A percentile compares a stretch with the other conserved stretches of the same genome.
phyloP scores from a whole-genome alignment of 2,888 invertebrate genomes.

The Protodeltote pygarga region DNA sequence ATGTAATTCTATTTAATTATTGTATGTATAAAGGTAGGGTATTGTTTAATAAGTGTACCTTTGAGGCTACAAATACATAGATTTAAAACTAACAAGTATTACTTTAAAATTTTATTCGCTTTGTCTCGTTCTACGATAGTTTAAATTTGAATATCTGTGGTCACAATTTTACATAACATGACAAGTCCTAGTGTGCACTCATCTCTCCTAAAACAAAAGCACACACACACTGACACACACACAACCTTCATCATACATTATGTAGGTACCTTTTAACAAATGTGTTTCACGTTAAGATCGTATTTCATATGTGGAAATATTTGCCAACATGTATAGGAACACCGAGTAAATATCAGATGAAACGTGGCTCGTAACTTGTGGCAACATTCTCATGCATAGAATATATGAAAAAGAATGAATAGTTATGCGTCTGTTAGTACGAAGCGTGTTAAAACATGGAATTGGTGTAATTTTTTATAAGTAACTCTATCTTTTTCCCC shows the following conservation, averaged over 20 bases:
- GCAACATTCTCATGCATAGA: conserved; percentile 46
- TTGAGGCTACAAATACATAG: too few species aligned
- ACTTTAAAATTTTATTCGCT: too few species aligned
- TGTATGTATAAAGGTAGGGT: too few species aligned
- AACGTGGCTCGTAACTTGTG: conserved; percentile 26
- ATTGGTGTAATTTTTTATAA: conserved; percentile 12
- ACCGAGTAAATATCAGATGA: conserved; percentile 41
- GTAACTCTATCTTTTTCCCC: background rate
- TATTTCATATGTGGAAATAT: conserved; percentile 37
- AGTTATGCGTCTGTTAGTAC: conserved; percentile 35
- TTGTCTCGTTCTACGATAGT: too few species aligned
- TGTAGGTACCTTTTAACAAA: too few species aligned
- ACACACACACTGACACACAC: background rate
- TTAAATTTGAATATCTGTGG: too few species aligned
- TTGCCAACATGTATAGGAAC: conserved; percentile 23
- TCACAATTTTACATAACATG: too few species aligned
- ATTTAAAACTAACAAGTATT: too few species aligned
- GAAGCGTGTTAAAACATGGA: conserved; percentile 32
- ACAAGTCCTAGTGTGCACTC: background rate
- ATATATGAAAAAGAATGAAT: conserved; percentile 49
- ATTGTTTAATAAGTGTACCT: too few species aligned
- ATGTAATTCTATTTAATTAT: too few species aligned
- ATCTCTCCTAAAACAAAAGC: conserved; percentile 2
- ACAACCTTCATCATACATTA: conserved; percentile 12
- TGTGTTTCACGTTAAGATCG: conserved; percentile 38